Evolutionary conservation across 2,797 vertebrate species (phyloP).

Genomic region (Champsocephalus gunnari): DNA sequence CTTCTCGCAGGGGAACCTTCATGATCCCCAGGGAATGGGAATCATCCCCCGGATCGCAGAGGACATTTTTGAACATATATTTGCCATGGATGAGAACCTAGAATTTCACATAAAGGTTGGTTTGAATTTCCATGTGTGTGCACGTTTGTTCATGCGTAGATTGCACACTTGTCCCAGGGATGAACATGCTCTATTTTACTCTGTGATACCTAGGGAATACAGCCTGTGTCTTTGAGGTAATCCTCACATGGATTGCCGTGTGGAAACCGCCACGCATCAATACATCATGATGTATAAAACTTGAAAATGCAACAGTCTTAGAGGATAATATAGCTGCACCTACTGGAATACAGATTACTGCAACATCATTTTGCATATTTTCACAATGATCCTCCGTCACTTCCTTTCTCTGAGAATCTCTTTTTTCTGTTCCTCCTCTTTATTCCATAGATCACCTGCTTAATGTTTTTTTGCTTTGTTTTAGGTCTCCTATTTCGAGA

Average conservation of each 20-base stretch:
- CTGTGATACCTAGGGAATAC: conserved; percentile 19
- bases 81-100: conserved; percentile 95
- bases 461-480: conserved; percentile 24
- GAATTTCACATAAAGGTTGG: conserved; percentile 97
- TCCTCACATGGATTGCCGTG: conserved; percentile 40
- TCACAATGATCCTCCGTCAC: conserved; percentile 30
- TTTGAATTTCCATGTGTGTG: conserved; percentile 14
- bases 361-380: conserved; percentile 39
- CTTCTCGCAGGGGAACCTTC: conserved; percentile 89
- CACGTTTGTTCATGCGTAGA: conserved; percentile 3
- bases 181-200: neutral
- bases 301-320: conserved; percentile 39
- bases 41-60: conserved; percentile 95
- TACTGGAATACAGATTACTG: conserved; percentile 39
- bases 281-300: conserved; percentile 58
- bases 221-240: conserved; percentile 39
- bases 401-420: neutral
- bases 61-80: conserved; percentile 97
- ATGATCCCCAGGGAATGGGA: conserved; percentile 93
- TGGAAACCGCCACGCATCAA: conserved; percentile 46
- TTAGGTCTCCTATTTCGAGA: conserved; percentile 97
- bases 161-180: neutral
- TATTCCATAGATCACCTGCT: neutral
- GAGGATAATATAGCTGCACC: conserved; percentile 34
- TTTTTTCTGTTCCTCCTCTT: neutral